Conservation (phyloP, 2,113 vertebrate genomes). For the Chionis minor region DNA sequence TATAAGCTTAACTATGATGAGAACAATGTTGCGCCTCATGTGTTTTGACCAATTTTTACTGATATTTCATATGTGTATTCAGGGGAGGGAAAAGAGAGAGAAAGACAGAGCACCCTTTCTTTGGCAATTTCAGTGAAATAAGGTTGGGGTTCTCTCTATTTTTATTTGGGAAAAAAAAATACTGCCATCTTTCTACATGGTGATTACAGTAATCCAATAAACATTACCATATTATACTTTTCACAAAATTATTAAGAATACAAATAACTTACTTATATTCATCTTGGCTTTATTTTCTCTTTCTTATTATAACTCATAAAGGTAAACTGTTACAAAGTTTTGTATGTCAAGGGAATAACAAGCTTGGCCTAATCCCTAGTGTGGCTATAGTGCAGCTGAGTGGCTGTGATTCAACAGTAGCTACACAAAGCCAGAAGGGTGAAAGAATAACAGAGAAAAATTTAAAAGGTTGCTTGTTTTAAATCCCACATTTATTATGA, state of each 20-base stretch:
- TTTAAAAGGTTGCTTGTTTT: neutral
- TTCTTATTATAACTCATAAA: neutral
- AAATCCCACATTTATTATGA: neutral
- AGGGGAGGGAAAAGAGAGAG: neutral
- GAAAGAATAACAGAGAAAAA: neutral
- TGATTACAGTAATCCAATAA: neutral
- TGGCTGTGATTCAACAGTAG: neutral
- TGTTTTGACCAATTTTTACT: constrained; percentile 36
- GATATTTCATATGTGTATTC: neutral
- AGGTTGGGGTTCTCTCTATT: neutral
- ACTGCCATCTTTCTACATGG: neutral
- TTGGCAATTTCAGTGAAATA: neutral
- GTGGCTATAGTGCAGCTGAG: neutral
- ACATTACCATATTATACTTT: neutral
- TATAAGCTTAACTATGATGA: neutral
- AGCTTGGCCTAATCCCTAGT: neutral
- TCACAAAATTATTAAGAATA: neutral
- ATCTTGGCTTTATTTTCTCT: neutral
- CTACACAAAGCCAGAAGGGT: neutral
- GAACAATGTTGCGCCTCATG: neutral
- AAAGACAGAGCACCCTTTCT: neutral
- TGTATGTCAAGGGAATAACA: neutral
- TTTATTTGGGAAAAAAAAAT: neutral
- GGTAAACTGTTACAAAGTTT: neutral
- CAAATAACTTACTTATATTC: neutral